Conservation (phyloP, 2,888 invertebrate species). For the Germaria angustata region DNA sequence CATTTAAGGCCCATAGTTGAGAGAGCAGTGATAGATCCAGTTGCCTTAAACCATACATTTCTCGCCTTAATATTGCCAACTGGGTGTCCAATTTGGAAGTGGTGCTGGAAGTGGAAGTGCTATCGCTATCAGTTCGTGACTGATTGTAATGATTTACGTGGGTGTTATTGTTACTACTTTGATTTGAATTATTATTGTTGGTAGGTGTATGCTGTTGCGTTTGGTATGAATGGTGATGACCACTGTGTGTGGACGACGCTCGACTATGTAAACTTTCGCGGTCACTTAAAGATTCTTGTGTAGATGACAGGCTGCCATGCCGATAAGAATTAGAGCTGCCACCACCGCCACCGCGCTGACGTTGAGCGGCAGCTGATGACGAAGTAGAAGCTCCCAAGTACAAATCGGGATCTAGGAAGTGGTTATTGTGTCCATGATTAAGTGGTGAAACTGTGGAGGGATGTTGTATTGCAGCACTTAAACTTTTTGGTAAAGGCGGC, state of each 20-base stretch:
- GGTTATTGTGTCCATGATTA: slow-evolving; percentile 64
- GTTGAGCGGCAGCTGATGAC: slow-evolving; percentile 70
- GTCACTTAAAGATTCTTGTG: slow-evolving; percentile 78
- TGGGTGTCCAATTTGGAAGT: slow-evolving; percentile 88
- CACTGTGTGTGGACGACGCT: slow-evolving; percentile 76
- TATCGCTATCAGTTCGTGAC: slow-evolving; percentile 58
- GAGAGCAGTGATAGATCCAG: slow-evolving; percentile 93
- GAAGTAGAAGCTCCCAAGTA: slow-evolving; percentile 76
- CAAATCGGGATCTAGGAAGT: slow-evolving; percentile 69
- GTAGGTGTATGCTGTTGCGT: slow-evolving; percentile 70
- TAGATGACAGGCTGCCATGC: slow-evolving; percentile 78
- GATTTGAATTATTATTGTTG: slow-evolving; percentile 68
- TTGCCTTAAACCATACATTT: slow-evolving; percentile 93
- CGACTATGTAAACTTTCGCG: slow-evolving; percentile 77
- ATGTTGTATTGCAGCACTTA: slow-evolving; percentile 84
- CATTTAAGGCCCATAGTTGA: slow-evolving; percentile 95
- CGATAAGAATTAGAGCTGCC: slow-evolving; percentile 69
- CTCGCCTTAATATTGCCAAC: slow-evolving; percentile 89
- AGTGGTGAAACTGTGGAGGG: slow-evolving; percentile 71
- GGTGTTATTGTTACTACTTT: slow-evolving; percentile 59
- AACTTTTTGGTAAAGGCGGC: slow-evolving; percentile 92
- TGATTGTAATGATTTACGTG: slow-evolving; percentile 42
- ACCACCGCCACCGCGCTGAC: slow-evolving; percentile 38
- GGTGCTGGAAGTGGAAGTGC: slow-evolving; percentile 71
- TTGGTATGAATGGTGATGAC: slow-evolving; percentile 58